Conservation (phyloP, 1,140 invertebrate genomes). For the Branchinecta lindahli region DNA sequence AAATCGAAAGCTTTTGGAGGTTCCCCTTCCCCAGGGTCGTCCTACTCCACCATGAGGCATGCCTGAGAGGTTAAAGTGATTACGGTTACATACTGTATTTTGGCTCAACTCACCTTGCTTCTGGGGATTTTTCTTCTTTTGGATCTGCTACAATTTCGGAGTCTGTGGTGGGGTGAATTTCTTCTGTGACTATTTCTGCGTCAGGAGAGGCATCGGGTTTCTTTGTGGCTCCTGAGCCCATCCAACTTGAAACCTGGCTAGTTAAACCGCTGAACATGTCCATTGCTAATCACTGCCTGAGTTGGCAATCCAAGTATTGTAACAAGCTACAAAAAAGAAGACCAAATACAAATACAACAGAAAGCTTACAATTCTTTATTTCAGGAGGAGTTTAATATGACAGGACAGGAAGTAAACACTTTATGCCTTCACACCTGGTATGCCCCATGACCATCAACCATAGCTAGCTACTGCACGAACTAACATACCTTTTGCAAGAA, state of each 20-base stretch:
- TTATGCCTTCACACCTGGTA: no score
- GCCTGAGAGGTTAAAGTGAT: background rate
- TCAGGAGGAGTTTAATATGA: no score
- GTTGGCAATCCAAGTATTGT: no score
- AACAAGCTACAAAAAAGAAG: no score
- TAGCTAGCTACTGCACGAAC: no score
- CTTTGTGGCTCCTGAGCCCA: background rate
- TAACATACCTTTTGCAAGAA: no score
- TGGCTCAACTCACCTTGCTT: background rate
- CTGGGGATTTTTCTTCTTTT: background rate
- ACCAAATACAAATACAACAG: no score
- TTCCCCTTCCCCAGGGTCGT: background rate
- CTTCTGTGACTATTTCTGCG: background rate
- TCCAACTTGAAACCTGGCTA: constrained; percentile 2
- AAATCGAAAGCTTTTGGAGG: background rate
- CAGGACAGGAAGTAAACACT: no score
- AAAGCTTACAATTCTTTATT: no score
- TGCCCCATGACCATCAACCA: no score
- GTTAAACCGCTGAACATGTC: background rate
- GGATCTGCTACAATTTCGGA: background rate
- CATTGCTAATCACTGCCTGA: background rate
- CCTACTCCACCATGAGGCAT: background rate
- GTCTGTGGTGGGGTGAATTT: background rate
- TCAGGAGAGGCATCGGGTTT: constrained; percentile 4
- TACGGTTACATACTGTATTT: no score